Conservation (phyloP, 2,888 invertebrate genomes). For the Nephrotoma flavescens region DNA sequence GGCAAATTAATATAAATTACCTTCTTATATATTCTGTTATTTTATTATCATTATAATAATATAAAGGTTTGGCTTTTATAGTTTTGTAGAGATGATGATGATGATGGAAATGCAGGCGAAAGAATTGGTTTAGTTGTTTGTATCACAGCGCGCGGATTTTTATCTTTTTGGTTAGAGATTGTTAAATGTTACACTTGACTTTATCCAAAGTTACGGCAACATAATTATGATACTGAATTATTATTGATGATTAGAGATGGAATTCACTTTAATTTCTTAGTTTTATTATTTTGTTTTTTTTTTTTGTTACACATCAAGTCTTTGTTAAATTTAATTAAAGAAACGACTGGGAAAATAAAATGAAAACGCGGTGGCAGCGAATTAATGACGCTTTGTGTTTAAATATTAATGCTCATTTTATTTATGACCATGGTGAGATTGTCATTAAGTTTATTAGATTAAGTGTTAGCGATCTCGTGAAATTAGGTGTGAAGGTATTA, state of each 20-base stretch:
- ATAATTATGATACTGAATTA: neutral
- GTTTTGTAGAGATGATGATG: neutral
- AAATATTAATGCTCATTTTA: neutral
- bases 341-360: neutral
- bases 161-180: neutral
- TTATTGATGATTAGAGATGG: neutral
- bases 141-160: neutral
- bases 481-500: neutral
- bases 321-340: neutral
- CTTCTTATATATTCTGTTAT: neutral
- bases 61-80: neutral
- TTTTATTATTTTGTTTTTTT: no score
- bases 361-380: neutral
- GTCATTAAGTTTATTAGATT: neutral
- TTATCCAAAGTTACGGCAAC: neutral
- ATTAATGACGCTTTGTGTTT: neutral
- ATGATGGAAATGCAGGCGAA: neutral
- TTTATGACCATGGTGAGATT: neutral
- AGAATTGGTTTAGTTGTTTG: neutral
- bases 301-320: neutral
- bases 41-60: neutral
- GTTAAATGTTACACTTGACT: neutral
- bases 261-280: neutral
- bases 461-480: neutral
- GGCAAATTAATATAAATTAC: neutral